phyloP scores from a whole-genome alignment of 2,113 vertebrate species.

The Elanoides forficatus region DNA sequence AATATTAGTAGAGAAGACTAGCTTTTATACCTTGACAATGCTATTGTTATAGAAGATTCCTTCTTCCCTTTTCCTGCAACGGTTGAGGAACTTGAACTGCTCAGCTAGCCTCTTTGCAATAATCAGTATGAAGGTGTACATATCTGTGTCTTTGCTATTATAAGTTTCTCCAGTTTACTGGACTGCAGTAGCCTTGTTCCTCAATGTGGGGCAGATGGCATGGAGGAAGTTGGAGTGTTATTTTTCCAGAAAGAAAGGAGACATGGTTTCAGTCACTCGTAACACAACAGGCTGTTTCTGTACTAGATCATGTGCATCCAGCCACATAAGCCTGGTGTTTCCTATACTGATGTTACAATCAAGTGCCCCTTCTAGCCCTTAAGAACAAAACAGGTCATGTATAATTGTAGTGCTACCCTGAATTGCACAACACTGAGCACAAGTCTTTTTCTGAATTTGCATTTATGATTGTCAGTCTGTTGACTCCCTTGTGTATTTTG shows the following conservation, averaged over 20 bases:
- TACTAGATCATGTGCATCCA: not conserved
- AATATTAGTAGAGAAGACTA: not conserved
- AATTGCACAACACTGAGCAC: rapidly evolving
- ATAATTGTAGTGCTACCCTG: not conserved
- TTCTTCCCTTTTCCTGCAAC: not conserved
- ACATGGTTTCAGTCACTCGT: not conserved
- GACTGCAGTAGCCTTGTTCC: not conserved
- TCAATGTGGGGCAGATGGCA: not conserved
- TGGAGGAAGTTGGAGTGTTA: not conserved
- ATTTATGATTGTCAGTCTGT: not conserved
- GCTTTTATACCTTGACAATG: not conserved
- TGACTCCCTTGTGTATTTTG: not conserved
- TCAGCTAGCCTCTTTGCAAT: not conserved
- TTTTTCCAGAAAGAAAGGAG: not conserved
- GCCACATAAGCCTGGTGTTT: not conserved
- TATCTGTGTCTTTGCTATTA: not conserved
- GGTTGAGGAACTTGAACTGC: not conserved
- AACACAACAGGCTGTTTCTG: not conserved
- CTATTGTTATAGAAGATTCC: not conserved
- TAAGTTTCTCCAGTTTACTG: not conserved
- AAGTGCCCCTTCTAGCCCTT: not conserved
- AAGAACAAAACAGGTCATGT: not conserved
- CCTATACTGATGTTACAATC: not conserved
- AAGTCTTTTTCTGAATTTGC: not conserved
- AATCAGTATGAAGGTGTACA: not conserved